Conservation (phyloP, 2,797 vertebrate genomes). For the Artibeus lituratus region DNA sequence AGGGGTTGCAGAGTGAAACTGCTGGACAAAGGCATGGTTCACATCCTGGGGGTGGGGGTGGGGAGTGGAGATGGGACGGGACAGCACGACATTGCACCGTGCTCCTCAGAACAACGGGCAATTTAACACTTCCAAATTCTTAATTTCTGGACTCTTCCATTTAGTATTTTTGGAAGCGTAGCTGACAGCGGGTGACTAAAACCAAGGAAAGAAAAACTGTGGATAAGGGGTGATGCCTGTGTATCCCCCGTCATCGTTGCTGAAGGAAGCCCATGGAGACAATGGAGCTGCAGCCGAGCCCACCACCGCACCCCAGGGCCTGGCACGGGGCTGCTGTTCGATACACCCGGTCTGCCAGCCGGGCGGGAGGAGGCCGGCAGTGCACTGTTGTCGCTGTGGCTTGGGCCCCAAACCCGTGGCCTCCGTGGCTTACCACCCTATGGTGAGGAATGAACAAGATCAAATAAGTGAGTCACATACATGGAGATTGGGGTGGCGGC, state of each 20-base stretch:
- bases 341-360: background rate
- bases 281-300: accelerated
- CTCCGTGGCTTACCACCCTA: background rate
- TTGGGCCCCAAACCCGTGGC: background rate
- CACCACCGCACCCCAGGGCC: background rate
- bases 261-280: background rate
- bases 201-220: background rate
- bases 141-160: background rate
- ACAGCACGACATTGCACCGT: background rate
- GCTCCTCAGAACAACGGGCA: background rate
- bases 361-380: background rate
- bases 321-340: background rate
- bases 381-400: accelerated
- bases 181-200: background rate
- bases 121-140: background rate
- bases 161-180: background rate
- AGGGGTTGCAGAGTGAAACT: background rate
- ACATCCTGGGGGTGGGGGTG: background rate
- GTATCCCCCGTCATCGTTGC: background rate
- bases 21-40: background rate
- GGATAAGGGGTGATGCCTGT: background rate
- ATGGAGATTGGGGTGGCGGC: background rate
- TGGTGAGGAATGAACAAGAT: background rate
- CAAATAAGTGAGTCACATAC: background rate
- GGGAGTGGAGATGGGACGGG: background rate